A percentile compares a stretch with the other conserved stretches of the same genome.
Conservation (phyloP, 2,113 vertebrate species). For the Podilymbus podiceps region DNA sequence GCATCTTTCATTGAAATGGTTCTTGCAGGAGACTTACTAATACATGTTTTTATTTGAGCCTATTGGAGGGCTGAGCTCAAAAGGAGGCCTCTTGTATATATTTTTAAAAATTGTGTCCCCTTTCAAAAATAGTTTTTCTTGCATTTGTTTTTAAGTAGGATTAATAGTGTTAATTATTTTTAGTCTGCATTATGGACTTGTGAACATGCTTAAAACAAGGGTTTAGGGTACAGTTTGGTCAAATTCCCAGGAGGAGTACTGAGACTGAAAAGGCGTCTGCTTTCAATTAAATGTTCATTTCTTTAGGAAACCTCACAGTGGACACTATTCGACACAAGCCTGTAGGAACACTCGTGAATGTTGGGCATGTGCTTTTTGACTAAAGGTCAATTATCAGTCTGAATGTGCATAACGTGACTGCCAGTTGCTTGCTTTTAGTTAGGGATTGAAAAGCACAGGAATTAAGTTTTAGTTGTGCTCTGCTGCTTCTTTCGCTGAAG, state of each 20-base stretch:
- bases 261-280: not conserved
- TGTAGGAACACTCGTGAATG: not conserved
- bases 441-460: not conserved
- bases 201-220: not conserved
- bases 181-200: not conserved
- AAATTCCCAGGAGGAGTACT: not conserved
- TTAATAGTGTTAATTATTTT: not conserved
- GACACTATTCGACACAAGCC: not conserved
- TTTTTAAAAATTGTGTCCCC: not conserved
- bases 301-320: not conserved
- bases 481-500: not conserved
- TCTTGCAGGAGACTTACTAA: not conserved
- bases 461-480: not conserved
- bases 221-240: not conserved
- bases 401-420: not conserved
- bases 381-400: not conserved
- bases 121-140: not conserved
- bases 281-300: not conserved
- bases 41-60: not conserved
- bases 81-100: not conserved
- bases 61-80: not conserved
- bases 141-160: not conserved
- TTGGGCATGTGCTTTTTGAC: not conserved
- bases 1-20: not conserved
- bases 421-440: not conserved